Base-by-base conservation (phyloP, 1,140 invertebrate species). In the Aphaenogaster rudis region DNA sequence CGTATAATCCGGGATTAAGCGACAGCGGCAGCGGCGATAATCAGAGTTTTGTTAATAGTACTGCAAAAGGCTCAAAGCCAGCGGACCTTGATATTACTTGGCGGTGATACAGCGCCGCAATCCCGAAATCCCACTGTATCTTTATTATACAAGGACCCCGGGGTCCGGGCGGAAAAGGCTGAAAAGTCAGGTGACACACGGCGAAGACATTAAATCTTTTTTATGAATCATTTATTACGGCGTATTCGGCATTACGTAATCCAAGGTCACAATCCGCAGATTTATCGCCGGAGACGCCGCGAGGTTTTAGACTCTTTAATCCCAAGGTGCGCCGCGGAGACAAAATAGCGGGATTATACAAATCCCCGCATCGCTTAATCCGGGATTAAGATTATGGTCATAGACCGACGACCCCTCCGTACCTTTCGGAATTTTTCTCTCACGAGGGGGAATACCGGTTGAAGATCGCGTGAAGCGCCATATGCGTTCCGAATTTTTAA, bases 321-420 rank as follows among this genome's bases (percentile, higher is more conserved):
- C 87, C 87, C 71, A 76, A 89, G 88, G 84, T 89, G 86, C 90
- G 90, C 86, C 90, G 39, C 76, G 72, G 79, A 77, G 87, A 91
- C 88, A 85, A 91, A 91, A 91, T 89, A 88, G 89, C 88, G 57
- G 78, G 90, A 91, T 91, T 91, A 91, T 91, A 91, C 79, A 86
- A 91, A 91, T 86, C 88, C 66, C 84, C 67, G 57, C 85, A 87
- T 91, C 85, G 81, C 82, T 89, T 91, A 91, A 91, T 91, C 90
- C 85, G n/a, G 89, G 88, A 87, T 91, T 91, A 91, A 91, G 90
- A 91, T 91, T 91, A 91, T 86, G 88, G 87, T 89, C 88, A 81
- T 74, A 86, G 84, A 88, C 61, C 57, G 48, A 71, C 57, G 88
- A 66, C 81, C 54, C 42, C 57, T 48, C 57, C 64, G 72, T 87